Conservation (phyloP, 2,888 invertebrate genomes). For the Molorchus minor region DNA sequence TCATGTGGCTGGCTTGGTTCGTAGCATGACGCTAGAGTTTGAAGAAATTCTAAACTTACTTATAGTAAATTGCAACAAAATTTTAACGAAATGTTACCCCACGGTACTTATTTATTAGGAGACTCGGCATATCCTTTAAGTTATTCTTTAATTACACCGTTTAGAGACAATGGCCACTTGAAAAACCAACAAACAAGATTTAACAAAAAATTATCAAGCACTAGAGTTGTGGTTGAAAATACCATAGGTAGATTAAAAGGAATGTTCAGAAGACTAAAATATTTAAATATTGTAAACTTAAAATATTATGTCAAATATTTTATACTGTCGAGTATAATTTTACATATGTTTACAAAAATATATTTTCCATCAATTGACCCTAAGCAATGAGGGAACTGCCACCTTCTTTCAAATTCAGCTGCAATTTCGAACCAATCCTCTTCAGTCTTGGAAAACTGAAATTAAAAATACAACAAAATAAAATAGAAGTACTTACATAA, state of each 20-base stretch:
- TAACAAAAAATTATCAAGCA: not conserved
- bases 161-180: not conserved
- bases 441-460: slow-evolving; percentile 10
- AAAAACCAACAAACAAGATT: not conserved
- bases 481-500: not conserved
- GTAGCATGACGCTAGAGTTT: no score
- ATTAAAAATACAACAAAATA: slow-evolving; percentile 8
- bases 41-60: no score
- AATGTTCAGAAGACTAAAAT: not conserved
- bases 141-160: not conserved
- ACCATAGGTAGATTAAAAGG: not conserved
- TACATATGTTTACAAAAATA: no score
- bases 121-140: not conserved
- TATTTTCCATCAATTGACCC: slow-evolving; percentile 1
- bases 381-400: slow-evolving; percentile 37
- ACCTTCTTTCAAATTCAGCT: slow-evolving; percentile 38
- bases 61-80: no score
- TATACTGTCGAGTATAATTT: no score
- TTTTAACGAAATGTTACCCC: no score
- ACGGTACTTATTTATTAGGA: no score
- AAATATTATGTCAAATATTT: slow-evolving; percentile 6
- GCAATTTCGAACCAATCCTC: slow-evolving; percentile 16
- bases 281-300: not conserved
- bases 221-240: not conserved
- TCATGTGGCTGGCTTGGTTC: no score